A percentile compares a stretch with the other conserved stretches of the same genome.
Evolutionary conservation across 2,888 invertebrate species (phyloP).

Genomic region (Thumatha senex): DNA sequence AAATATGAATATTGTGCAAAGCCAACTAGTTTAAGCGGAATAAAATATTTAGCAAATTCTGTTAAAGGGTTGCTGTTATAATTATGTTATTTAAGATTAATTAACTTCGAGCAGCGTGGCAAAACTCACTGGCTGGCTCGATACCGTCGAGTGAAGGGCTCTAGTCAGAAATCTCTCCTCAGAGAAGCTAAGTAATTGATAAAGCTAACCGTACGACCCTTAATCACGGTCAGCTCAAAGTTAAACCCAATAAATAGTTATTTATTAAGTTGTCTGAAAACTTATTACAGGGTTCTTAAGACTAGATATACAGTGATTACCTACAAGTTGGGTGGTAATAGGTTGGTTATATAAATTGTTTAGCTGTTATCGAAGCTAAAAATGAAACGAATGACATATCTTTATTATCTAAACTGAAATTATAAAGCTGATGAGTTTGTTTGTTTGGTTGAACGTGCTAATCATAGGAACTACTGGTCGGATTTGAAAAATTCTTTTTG

Average conservation of each 20-base stretch:
- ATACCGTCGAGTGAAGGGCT: constrained; percentile 37
- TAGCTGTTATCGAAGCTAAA: no score
- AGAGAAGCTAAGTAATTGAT: constrained; percentile 69
- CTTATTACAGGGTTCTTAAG: constrained; percentile 38
- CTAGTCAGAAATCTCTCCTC: constrained; percentile 40
- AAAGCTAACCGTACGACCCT: constrained; percentile 64
- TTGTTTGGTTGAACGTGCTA: no score
- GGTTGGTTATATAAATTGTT: neutral
- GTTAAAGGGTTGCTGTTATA: constrained; percentile 52
- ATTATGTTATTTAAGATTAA: constrained; percentile 73
- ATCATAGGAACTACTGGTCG: no score
- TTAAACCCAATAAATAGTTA: constrained; percentile 57
- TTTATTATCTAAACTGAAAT: no score
- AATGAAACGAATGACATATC: no score
- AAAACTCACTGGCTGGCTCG: constrained; percentile 23
- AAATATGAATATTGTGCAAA: no score
- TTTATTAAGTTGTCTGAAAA: constrained; percentile 57
- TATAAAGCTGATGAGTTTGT: no score
- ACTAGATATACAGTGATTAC: constrained; percentile 20
- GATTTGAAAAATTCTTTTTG: no score
- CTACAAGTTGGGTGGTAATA: constrained; percentile 6
- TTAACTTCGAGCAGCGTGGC: constrained; percentile 52
- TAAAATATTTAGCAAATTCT: constrained; percentile 37
- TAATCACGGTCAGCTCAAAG: constrained; percentile 63
- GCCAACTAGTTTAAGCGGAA: constrained; percentile 17